Evolutionary conservation across 2,797 vertebrate species (phyloP), one percentile per base, ranked within the genome.

Genomic region (Crax fasciolata): DNA sequence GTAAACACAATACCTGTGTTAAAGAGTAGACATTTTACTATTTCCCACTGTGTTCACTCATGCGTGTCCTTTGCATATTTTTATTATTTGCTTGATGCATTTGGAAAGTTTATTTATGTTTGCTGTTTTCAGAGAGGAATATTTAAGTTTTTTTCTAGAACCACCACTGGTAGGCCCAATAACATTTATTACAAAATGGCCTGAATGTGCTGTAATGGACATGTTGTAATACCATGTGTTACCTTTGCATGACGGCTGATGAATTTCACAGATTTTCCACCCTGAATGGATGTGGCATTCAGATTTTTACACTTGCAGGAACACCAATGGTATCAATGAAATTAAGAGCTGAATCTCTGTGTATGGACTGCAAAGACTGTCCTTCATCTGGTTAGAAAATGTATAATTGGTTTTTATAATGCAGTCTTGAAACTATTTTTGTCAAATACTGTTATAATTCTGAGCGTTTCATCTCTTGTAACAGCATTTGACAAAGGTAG

Each of bases 31-130:
- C 21, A 18, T 54, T 65, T 19, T 55, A 59, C 89, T 89, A 90
- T 87, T 94, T 83, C 84, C 72, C n/a, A 80, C 68, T 82, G 61
- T 67, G 67, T 74, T 89, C 61, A 87, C 71, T 89, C 67, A 63
- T 46, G 46, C 59, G 41, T 67, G 57, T 74, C 41, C 68, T 80
- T 90, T 79, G 46, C 43, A 84, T 46, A 23, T 77, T 83, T 94
- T 85, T 80, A 83, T 89, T 92, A 80, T 55, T 85, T 66, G 44
- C 35, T 75, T 68, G 76, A 84, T 23, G 62, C 43, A 76, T 87
- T 68, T 79, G 75, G 71, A 38, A 90, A 93, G 38, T 54, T 49
- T 84, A 54, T 88, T 87, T 81, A 68, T 0, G 4, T 72, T 71
- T 70, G 28, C 67, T 62, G 72, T 46, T 51, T 85, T 77, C 75